Conservation (phyloP, 2,888 invertebrate species). For the Drosophila prolongata region DNA sequence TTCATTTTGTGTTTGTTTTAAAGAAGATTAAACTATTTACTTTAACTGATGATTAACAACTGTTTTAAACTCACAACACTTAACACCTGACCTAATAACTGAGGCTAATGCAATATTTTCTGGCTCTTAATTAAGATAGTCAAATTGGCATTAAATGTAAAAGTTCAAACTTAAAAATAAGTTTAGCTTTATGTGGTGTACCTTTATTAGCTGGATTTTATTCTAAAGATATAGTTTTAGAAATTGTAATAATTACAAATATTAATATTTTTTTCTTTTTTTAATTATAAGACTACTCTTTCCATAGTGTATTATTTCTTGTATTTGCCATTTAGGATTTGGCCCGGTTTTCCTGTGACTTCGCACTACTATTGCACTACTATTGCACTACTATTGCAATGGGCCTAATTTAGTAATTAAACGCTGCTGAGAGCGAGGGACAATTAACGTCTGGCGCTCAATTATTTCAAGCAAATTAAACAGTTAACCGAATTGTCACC, state of each 20-base stretch:
- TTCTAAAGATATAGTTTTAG: too few species aligned
- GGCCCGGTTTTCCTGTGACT: too few species aligned
- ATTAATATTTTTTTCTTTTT: too few species aligned
- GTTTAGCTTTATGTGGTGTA: too few species aligned
- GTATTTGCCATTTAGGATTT: background rate
- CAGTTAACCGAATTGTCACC: conserved; percentile 77
- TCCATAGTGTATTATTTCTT: background rate
- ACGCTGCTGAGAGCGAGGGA: conserved; percentile 38
- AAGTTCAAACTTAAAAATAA: too few species aligned
- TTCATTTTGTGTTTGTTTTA: background rate
- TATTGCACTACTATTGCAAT: too few species aligned
- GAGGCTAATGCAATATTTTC: background rate
- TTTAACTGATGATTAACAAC: background rate
- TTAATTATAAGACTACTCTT: background rate
- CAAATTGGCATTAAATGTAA: too few species aligned
- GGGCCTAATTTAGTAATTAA: conserved; percentile 75
- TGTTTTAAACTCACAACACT: background rate
- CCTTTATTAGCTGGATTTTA: too few species aligned
- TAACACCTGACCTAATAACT: background rate
- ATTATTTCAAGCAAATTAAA: conserved; percentile 80
- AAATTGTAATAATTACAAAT: too few species aligned
- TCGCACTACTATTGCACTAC: too few species aligned
- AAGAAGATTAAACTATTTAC: background rate
- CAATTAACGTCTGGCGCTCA: conserved; percentile 45
- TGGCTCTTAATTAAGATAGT: too few species aligned